These are phyloP conservation scores for Arvicanthis niloticus DNA, from an alignment of 2,113 vertebrate species.

Conservation along the genomic window DNA sequence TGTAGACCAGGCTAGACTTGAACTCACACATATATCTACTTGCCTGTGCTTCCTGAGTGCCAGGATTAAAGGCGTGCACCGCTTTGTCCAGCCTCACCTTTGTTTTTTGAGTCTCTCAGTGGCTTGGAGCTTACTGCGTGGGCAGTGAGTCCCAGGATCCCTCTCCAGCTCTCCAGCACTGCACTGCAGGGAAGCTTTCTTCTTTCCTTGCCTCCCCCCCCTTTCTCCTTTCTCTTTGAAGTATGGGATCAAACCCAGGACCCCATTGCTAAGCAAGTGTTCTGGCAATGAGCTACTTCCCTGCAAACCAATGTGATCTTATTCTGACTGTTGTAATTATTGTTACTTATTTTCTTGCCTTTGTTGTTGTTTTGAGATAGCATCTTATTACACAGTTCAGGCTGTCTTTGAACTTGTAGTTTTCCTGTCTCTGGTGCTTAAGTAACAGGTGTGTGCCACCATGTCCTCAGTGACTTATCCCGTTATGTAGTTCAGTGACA, in stretches of 20 bases:
- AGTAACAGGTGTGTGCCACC: background rate
- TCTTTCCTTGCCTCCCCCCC: background rate
- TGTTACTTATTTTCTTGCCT: background rate
- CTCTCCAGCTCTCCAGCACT: background rate
- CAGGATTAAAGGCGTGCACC: background rate
- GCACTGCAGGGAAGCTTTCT: background rate
- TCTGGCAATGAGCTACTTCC: background rate
- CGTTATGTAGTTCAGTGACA: constrained; percentile 16
- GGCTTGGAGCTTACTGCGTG: background rate
- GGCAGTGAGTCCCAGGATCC: background rate
- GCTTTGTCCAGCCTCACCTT: background rate
- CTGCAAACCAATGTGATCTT: background rate
- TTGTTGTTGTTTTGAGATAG: background rate
- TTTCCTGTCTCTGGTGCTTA: background rate
- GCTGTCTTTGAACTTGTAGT: background rate
- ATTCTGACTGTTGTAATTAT: background rate
- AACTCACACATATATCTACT: background rate
- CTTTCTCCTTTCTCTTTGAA: background rate
- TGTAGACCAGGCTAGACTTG: background rate
- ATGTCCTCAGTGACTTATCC: background rate
- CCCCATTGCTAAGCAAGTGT: background rate
- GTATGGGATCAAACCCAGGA: background rate
- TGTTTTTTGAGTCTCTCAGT: background rate
- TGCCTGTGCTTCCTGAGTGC: no score
- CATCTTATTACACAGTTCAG: background rate